A percentile compares a stretch with the other conserved stretches of the same genome.
phyloP scores from a whole-genome alignment of 2,797 vertebrate species.

The Sebastiscus albofasciatus region DNA sequence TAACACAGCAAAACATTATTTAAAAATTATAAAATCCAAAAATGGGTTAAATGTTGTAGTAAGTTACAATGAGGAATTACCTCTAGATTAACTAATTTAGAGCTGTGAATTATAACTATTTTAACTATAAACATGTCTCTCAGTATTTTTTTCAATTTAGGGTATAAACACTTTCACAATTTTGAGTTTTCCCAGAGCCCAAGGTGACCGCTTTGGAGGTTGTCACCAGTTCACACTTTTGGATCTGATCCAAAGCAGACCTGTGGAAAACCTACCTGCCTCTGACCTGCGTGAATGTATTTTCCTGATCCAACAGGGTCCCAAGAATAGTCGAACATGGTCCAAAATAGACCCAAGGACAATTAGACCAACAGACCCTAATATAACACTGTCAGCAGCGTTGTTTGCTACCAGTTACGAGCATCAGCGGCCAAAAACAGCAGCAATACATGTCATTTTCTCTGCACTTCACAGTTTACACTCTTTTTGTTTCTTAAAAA shows the following conservation, averaged over 20 bases:
- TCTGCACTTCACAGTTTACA: not conserved
- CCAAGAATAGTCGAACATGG: not conserved
- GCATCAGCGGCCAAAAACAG: not conserved
- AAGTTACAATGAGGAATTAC: not conserved
- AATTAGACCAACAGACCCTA: not conserved
- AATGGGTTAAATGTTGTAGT: not conserved
- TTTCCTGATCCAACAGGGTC: not conserved
- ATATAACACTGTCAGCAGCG: not conserved
- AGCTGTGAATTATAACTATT: not conserved
- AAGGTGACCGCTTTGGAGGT: not conserved
- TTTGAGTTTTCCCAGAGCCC: not conserved
- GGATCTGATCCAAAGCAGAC: not conserved
- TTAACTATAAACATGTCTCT: not conserved
- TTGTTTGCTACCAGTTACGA: not conserved
- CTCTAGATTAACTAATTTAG: not conserved
- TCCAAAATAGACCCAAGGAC: not conserved
- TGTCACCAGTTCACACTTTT: not conserved
- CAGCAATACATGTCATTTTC: not conserved
- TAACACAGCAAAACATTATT: not conserved
- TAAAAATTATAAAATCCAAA: not conserved
- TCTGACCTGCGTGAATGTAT: not conserved
- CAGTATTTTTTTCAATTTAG: not conserved
- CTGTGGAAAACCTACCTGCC: not conserved
- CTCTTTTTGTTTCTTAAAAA: not conserved
- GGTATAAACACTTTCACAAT: not conserved